Base-by-base conservation (phyloP, 35 echinoderm and acorn worm species). In the Holothuria glaberrima region DNA sequence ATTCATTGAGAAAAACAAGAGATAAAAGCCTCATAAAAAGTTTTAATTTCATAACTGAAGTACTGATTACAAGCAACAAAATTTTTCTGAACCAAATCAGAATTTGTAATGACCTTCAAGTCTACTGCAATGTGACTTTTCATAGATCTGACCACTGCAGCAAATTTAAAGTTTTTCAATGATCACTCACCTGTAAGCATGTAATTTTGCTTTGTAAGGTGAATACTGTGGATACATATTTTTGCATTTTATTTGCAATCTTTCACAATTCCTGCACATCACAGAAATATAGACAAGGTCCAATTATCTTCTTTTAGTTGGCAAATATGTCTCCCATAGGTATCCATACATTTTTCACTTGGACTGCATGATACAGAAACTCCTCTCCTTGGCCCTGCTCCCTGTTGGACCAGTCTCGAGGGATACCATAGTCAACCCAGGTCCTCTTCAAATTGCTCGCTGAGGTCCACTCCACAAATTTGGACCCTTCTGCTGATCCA, bases 311-410 rank as follows among this genome's bases (percentile, higher is more conserved):
- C 35, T 1, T 12, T 82, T 93, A 99, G 89, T 99, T 99, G 30
- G 97, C 97, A 89, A 86, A 99, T 58, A 91, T 94, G 30, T 99
- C 97, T 34, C 97, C 97, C 97, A 99, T 99, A 4, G 97, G 97
- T 19, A 99, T 99, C 97, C 97, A 99, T 46, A 99, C 90, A 82
- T 99, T 99, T 58, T 99, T 99, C 17, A 95, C 91, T 65, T 99
- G 92, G 24, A 88, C 83, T 10, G 88, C 59, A 68, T 99, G 97
- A 71, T 99, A 99, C 45, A 99, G 81, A 61, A 99, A 99, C 61
- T 99, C 93, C 77, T 99, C 97, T 5, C 97, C 97, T 59, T 99
- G 97, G 6, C 97, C 97, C 45, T 95, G 93, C 1, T 81, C 65
- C 33, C 60, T 93, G 50, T 91, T 86, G 29, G 89, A 34, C 97